These are phyloP conservation scores for Xylota sylvarum DNA, from an alignment of 2,888 invertebrate species.

Conservation along the genomic window DNA sequence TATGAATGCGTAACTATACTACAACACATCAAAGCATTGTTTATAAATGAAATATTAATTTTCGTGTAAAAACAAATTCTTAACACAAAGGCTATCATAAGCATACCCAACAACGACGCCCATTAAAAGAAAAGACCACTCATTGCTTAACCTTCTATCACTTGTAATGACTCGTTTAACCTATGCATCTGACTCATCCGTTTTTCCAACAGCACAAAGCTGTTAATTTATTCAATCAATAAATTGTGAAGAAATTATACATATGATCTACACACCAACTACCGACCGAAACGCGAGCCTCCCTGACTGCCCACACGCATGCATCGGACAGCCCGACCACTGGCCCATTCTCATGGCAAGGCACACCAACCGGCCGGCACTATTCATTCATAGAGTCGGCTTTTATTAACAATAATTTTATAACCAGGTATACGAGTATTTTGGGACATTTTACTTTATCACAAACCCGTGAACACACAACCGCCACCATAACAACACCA, in stretches of 20 bases:
- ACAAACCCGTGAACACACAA: slow-evolving; percentile 14
- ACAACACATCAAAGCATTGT: no score
- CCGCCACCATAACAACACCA: slow-evolving; percentile 7
- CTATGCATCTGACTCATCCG: slow-evolving; percentile 45
- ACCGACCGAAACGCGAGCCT: slow-evolving; percentile 34
- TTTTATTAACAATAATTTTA: slow-evolving; percentile 32
- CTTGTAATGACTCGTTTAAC: slow-evolving; percentile 11
- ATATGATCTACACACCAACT: slow-evolving; percentile 27
- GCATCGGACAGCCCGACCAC: not conserved
- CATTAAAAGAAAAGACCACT: not conserved
- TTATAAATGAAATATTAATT: not conserved
- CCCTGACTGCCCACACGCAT: slow-evolving; percentile 29
- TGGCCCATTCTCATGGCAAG: slow-evolving; percentile 8
- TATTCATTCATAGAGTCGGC: slow-evolving; percentile 43
- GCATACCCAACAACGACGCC: not conserved
- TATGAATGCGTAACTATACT: no score
- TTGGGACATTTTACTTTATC: slow-evolving; percentile 42
- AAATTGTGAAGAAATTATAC: slow-evolving; percentile 51
- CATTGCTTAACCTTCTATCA: slow-evolving; percentile 2
- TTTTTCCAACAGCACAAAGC: slow-evolving; percentile 31
- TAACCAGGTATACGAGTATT: slow-evolving; percentile 42
- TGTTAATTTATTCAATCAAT: slow-evolving; percentile 68
- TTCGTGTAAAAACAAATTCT: not conserved
- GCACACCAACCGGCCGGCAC: not conserved
- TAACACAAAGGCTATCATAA: not conserved